phyloP scores from a whole-genome alignment of 2,797 vertebrate species.

The Parambassis ranga region DNA sequence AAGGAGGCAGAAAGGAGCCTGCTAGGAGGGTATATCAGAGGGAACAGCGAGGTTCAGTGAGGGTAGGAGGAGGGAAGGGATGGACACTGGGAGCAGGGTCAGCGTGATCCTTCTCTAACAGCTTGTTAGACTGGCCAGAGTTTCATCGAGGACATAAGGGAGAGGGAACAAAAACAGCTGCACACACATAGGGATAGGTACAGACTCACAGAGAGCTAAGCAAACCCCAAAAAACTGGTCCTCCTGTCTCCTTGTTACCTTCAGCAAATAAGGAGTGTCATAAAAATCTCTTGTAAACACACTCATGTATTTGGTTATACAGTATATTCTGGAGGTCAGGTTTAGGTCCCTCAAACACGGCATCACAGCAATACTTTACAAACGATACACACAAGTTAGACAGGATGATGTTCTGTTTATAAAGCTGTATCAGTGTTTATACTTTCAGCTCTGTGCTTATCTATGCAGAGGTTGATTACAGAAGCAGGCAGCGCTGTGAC shows the following conservation, averaged over 20 bases:
- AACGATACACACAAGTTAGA: neutral
- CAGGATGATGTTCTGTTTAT: constrained; percentile 13
- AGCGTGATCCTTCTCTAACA: constrained; percentile 11
- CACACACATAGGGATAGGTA: neutral
- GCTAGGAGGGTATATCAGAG: constrained; percentile 27
- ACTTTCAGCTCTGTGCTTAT: neutral
- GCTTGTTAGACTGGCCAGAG: constrained; percentile 13
- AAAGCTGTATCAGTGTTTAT: neutral
- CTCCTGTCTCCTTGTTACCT: neutral
- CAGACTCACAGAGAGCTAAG: neutral
- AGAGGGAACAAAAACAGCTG: neutral
- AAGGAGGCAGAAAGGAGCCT: constrained; percentile 48
- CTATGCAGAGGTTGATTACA: constrained; percentile 6
- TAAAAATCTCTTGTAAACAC: neutral
- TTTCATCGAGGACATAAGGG: neutral
- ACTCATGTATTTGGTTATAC: too few relatives aligned
- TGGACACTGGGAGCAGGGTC: constrained; percentile 22
- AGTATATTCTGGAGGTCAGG: too few relatives aligned
- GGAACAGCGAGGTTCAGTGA: constrained; percentile 11
- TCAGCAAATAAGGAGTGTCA: neutral
- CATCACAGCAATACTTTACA: neutral
- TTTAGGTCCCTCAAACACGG: neutral
- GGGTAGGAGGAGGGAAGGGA: constrained; percentile 13
- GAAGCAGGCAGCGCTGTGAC: neutral
- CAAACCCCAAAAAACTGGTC: neutral